Percentiles rank a stretch among this genome's conserved stretches.
Evolutionary conservation across 2,797 vertebrate species (phyloP).

Genomic region (Amazonetta brasiliensis): DNA sequence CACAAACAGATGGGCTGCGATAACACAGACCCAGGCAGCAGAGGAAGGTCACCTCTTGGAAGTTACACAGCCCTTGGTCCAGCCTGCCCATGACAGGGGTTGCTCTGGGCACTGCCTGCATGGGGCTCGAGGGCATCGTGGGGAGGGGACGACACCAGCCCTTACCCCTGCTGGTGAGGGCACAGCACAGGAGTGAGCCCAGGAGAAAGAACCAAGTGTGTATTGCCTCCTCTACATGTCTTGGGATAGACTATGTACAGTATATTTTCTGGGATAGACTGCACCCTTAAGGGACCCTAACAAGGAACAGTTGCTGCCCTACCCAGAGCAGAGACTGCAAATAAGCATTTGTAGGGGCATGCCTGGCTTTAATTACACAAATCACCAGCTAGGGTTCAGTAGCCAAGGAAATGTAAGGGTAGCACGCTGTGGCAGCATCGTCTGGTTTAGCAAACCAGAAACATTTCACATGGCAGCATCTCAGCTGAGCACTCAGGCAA

Average conservation of each 20-base stretch:
- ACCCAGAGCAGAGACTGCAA: not conserved
- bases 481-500: not conserved
- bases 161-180: not conserved
- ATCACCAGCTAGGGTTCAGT: not conserved
- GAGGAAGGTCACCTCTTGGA: not conserved
- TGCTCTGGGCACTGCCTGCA: not conserved
- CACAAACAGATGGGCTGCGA: slow-evolving; percentile 3
- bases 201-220: not conserved
- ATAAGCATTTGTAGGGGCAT: not conserved
- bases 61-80: not conserved
- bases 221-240: not conserved
- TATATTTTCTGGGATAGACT: not conserved
- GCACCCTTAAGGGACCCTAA: not conserved
- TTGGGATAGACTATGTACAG: not conserved
- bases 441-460: not conserved
- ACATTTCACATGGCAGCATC: not conserved
- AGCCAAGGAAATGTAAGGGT: not conserved
- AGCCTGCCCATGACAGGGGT: not conserved
- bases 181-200: not conserved
- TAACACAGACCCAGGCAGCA: not conserved
- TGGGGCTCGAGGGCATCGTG: not conserved
- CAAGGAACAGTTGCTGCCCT: not conserved
- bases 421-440: not conserved
- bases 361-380: not conserved
- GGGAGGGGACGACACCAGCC: not conserved